Evolutionary conservation across 2,113 vertebrate species (phyloP).

Genomic region (Hiodon tergisus): DNA sequence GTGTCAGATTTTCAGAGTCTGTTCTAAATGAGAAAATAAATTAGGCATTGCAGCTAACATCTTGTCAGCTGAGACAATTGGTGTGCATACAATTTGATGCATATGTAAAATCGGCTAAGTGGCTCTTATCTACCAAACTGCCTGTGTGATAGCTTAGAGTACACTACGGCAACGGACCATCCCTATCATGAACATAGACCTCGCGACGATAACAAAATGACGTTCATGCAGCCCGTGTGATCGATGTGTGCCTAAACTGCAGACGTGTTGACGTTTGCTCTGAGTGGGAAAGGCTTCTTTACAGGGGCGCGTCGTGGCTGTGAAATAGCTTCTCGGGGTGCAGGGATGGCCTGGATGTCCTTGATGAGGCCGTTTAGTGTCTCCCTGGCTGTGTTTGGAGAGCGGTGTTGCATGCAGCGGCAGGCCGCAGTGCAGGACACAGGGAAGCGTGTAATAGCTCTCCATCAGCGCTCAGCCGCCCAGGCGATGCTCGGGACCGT

Average conservation of each 20-base stretch:
- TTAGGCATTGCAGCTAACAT: background rate
- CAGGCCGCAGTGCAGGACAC: background rate
- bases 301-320: background rate
- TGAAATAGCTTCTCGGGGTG: background rate
- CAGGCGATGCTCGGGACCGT: background rate
- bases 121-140: too few relatives aligned
- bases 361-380: background rate
- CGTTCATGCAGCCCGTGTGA: background rate
- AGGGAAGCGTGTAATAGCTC: background rate
- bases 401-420: background rate
- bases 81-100: slow-evolving; percentile 2
- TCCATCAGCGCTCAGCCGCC: background rate
- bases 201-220: background rate
- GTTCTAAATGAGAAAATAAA: background rate
- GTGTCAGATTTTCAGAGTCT: background rate
- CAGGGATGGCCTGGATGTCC: background rate
- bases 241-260: background rate
- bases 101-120: background rate
- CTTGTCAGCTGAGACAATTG: background rate
- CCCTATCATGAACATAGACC: too few relatives aligned
- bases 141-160: too few relatives aligned
- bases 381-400: background rate
- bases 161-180: too few relatives aligned
- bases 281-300: background rate
- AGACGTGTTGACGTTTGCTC: background rate